Evolutionary conservation across 2,113 vertebrate genomes (phyloP).

Genomic region (Terrapene triunguis): DNA sequence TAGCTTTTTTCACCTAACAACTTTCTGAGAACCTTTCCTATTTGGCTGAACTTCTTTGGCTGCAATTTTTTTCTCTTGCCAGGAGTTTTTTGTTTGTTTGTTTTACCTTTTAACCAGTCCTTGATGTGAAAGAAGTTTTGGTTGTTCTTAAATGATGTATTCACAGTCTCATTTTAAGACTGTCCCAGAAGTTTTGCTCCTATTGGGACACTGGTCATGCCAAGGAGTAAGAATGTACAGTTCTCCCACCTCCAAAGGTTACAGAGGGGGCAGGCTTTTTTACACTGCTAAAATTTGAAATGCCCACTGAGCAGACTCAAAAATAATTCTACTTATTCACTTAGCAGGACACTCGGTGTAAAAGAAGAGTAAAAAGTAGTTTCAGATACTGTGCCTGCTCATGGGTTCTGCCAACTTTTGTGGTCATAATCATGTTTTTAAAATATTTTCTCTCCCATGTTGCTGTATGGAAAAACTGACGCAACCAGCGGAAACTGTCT

Average conservation of each 20-base stretch:
- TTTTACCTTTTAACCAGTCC: neutral
- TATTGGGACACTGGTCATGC: neutral
- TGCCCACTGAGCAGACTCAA: neutral
- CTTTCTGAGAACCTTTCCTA: neutral
- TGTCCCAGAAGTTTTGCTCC: neutral
- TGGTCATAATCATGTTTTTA: neutral
- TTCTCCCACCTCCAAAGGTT: neutral
- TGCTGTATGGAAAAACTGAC: neutral
- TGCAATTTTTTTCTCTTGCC: neutral
- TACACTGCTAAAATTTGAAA: neutral
- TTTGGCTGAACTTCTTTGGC: neutral
- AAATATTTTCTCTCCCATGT: neutral
- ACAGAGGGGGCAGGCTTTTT: neutral
- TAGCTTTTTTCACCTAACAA: neutral
- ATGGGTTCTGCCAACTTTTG: neutral
- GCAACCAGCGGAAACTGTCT: neutral
- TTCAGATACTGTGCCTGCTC: neutral
- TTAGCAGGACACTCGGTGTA: neutral
- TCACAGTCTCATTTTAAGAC: slow-evolving; percentile 12
- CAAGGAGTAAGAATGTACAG: neutral
- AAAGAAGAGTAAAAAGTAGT: neutral
- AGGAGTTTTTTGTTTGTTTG: neutral
- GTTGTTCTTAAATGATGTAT: neutral
- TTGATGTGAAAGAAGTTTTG: neutral
- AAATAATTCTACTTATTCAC: neutral